Evolutionary conservation across 2,113 vertebrate species (phyloP).

Genomic region (Sarotherodon lohbergeri): DNA sequence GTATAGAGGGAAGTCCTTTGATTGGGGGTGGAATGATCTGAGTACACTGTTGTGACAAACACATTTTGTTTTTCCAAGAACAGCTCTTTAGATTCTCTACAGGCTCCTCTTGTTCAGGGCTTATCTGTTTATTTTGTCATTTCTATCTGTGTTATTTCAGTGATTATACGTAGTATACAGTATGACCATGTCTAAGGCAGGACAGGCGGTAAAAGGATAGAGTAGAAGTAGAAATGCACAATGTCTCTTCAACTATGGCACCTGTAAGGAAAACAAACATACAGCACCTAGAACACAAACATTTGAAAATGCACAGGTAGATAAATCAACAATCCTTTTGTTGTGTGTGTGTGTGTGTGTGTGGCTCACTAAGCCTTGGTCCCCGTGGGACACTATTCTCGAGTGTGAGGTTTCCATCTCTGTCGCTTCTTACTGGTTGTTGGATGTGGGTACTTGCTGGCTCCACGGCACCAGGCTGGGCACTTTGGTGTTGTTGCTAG

Average conservation of each 20-base stretch:
- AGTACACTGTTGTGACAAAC: accelerated
- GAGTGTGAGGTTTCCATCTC: not conserved
- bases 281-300: not conserved
- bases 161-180: accelerated
- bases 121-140: not conserved
- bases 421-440: not conserved
- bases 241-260: not conserved
- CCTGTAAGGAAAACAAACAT: not conserved
- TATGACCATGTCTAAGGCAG: not conserved
- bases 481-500: not conserved
- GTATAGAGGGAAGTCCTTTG: not conserved
- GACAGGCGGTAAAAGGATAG: not conserved
- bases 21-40: not conserved
- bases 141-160: not conserved
- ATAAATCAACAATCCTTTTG: accelerated
- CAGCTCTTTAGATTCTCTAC: not conserved
- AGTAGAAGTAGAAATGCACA: not conserved
- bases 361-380: not conserved
- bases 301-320: not conserved
- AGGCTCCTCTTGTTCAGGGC: not conserved
- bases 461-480: not conserved
- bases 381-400: not conserved
- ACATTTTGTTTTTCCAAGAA: not conserved
- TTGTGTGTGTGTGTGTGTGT: not conserved
- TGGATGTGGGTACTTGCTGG: not conserved